Conservation (phyloP, 30 jellyfish, hydroid and myxozoan genomes). For the Pelagia noctiluca region DNA sequence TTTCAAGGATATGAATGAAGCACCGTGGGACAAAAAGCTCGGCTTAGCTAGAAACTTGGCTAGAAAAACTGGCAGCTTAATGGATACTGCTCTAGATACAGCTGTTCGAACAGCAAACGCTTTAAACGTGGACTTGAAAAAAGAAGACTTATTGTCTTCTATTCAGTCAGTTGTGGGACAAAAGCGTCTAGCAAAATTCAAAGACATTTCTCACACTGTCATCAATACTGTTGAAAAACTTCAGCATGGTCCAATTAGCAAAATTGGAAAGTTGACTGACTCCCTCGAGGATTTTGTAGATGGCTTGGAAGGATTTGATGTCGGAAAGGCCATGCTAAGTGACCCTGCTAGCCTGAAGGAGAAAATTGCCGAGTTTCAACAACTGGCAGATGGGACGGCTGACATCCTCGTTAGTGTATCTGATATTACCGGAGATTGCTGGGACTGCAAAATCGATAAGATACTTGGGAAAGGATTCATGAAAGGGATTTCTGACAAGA, state of each 20-base stretch:
- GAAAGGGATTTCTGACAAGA: conserved; percentile 50
- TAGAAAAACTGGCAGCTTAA: conserved; percentile 16
- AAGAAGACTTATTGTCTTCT: conserved; percentile 66
- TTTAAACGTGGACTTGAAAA: conserved; percentile 49
- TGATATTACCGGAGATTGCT: conserved; percentile 82
- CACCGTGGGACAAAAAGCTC: conserved; percentile 80
- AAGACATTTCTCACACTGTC: conserved; percentile 13
- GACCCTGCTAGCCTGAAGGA: conserved; percentile 80
- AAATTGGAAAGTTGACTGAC: conserved; percentile 93
- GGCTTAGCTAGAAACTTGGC: conserved; percentile 45
- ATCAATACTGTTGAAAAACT: conserved; percentile 39
- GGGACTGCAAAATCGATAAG: conserved; percentile 53
- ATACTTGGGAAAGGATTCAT: conserved; percentile 81
- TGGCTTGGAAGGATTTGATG: conserved; percentile 75
- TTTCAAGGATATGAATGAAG: conserved; percentile 48
- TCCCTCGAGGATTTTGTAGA: conserved; percentile 79
- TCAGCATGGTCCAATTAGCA: conserved; percentile 82
- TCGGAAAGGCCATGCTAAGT: conserved; percentile 76
- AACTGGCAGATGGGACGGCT: conserved; percentile 75
- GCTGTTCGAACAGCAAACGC: conserved; percentile 64
- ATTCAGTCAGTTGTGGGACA: conserved; percentile 60
- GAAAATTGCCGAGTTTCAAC: conserved; percentile 87
- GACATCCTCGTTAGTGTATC: conserved; percentile 60
- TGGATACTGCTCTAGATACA: conserved; percentile 68
- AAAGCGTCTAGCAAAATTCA: conserved; percentile 54